Base-by-base conservation (phyloP, 2,888 invertebrate species). In the Euphydryas editha region DNA sequence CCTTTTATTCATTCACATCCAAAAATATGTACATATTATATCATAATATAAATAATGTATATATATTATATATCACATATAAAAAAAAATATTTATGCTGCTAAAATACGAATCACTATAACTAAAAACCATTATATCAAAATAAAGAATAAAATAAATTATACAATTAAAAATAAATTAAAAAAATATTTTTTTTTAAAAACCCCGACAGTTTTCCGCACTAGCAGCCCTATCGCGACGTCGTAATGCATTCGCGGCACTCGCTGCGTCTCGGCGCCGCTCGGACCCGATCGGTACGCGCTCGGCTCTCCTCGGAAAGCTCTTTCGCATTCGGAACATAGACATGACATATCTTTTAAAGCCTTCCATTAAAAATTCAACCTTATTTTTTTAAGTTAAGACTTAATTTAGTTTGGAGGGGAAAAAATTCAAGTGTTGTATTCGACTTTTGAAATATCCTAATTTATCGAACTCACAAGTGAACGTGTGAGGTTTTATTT, bases 231-330 rank as follows among this genome's bases (percentile, higher is more conserved):
- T 92, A 85, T 67, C 80, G 77, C 81, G 81, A 83, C 85, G 82
- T 81, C 84, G 90, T 90, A 90, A 90, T 91, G 92, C 92, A 91
- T 89, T 90, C 90, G 83, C 83, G 83, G 83, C 84, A 77, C 84
- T 88, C 87, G 87, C 85, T 76, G 83, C 82, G 85, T 82, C 86
- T 92, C 92, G 92, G 90, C 89, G 87, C 85, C 88, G 76, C 81
- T 92, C 92, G 91, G 91, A 83, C 89, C 86, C 83, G 92, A 92
- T 92, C 92, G 91, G 92, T 92, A 92, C 84, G 79, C 83, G 86
- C 82, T 92, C 92, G 92, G 88, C 78, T 72, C 68, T 70, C 70
- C 80, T 90, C 92, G 91, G 88, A 81, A 86, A 88, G 87, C 89
- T 88, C 87, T 88, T 87, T 88, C 87, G 79, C 86, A 88, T 87